Evolutionary conservation across 2,888 invertebrate species (phyloP), one percentile per base, ranked within the genome.

Genomic region (Ametastegia equiseti): DNA sequence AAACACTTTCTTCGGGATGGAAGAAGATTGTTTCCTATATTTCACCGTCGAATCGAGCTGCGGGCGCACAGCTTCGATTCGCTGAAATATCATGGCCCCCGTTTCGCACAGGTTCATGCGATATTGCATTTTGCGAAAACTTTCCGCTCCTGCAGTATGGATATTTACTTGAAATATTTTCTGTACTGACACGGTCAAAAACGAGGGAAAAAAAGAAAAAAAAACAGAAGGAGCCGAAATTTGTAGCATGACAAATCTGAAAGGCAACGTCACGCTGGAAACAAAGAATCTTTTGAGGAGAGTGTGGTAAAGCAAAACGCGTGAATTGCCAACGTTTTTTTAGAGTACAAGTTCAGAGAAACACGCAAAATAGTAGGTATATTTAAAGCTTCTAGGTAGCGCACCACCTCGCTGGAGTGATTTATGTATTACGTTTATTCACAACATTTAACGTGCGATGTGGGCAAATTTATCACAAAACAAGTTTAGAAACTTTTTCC

Each of bases 361-460:
- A 60, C 60, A 60, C 30, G 60, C 30, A 42, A 9, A 42, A 42
- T 42, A 60, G 60, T 60, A 19, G 13, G 7, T 60, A 30, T 60
- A 60, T n/a, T n/a, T n/a, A n/a, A n/a, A n/a, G n/a, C n/a, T n/a
- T n/a, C n/a, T n/a, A n/a, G n/a, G n/a, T n/a, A n/a, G n/a, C n/a
- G n/a, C 15, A 60, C 60, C 60, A 30, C 60, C 30, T n/a, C 13
- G 30, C 11, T 30, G 30, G 30, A 60, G 30, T 30, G 60, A 60
- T 30, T 60, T 60, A 60, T 30, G 30, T 30, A 30, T 30, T 15
- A 60, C 60, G 27, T 60, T 60, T 60, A 60, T 60, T 60, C 60
- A 30, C 30, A 60, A 60, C 60, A 60, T 60, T 60, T 60, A 60
- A 60, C 60, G 13, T 60, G 60, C 60, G 60, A 30, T 60, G 30